These are phyloP conservation scores for Synergus itoensis DNA, from an alignment of 2,888 invertebrate species.

Conservation along the genomic window DNA sequence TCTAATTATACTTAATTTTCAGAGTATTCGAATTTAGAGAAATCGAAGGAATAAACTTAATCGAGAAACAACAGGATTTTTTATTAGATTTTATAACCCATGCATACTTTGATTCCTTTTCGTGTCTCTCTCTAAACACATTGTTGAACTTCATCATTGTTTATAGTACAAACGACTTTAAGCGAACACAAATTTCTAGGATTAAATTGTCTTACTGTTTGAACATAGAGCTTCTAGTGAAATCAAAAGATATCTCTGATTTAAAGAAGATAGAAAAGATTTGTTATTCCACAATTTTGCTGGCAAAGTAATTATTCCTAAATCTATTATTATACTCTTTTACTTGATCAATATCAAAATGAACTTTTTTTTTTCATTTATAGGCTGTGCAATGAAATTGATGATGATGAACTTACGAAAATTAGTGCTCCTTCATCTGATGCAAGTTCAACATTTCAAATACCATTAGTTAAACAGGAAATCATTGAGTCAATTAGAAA, in stretches of 20 bases:
- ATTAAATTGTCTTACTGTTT: not conserved
- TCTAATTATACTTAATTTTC: not conserved
- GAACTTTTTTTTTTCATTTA: constrained; percentile 2
- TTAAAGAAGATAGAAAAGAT: constrained; percentile 1
- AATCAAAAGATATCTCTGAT: not conserved
- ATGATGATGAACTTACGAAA: not conserved
- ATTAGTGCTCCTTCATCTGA: not conserved
- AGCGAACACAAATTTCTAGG: not conserved
- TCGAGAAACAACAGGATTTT: not conserved
- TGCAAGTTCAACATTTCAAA: not conserved
- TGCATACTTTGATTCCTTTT: not conserved
- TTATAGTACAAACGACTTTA: not conserved
- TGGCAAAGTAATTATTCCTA: constrained; percentile 9
- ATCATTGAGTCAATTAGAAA: not conserved
- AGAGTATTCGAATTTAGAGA: constrained; percentile 21
- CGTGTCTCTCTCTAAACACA: not conserved
- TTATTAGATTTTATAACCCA: constrained; percentile 2
- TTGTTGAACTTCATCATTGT: not conserved
- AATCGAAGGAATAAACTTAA: not conserved
- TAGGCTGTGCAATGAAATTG: not conserved
- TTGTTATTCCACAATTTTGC: not conserved
- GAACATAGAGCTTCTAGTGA: not conserved
- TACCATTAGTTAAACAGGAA: not conserved
- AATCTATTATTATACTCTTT: not conserved
- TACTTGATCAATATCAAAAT: too few species aligned